Conservation (phyloP, 2,888 invertebrate species). For the Brenthis daphne region DNA sequence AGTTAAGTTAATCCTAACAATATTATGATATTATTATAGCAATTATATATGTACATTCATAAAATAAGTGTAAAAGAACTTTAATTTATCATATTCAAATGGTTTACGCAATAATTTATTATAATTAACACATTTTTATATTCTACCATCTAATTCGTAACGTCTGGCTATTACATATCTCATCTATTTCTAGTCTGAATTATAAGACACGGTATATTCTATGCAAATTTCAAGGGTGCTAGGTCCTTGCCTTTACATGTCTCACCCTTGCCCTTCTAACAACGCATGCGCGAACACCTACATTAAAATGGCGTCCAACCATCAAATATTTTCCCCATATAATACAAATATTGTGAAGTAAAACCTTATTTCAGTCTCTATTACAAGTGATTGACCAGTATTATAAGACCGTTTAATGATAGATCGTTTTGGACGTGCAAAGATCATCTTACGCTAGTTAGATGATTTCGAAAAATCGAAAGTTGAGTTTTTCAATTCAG, state of each 20-base stretch:
- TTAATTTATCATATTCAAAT: too few relatives aligned
- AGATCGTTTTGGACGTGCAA: conserved; percentile 15
- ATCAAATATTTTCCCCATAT: conserved; percentile 32
- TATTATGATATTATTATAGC: too few relatives aligned
- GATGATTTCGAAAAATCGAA: conserved; percentile 77
- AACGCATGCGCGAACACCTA: conserved; percentile 62
- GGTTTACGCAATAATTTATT: too few relatives aligned
- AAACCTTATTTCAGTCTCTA: not conserved
- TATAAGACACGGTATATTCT: conserved; percentile 18
- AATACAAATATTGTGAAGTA: conserved; percentile 15
- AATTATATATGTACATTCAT: too few relatives aligned
- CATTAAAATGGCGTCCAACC: conserved; percentile 59
- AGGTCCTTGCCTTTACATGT: conserved; percentile 36
- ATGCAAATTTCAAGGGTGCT: conserved; percentile 36
- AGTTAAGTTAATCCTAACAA: too few relatives aligned
- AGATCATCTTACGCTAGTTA: conserved; percentile 57
- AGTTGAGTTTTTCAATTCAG: conserved; percentile 55
- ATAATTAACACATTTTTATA: too few relatives aligned
- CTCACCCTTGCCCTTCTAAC: conserved; percentile 67
- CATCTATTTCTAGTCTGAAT: too few relatives aligned
- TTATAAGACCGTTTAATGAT: conserved; percentile 27
- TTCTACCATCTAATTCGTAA: too few relatives aligned
- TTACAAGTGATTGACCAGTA: not conserved
- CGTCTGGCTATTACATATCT: too few relatives aligned
- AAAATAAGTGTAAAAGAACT: too few relatives aligned